Conservation (phyloP, 1,140 invertebrate species). For the Solen grandis region DNA sequence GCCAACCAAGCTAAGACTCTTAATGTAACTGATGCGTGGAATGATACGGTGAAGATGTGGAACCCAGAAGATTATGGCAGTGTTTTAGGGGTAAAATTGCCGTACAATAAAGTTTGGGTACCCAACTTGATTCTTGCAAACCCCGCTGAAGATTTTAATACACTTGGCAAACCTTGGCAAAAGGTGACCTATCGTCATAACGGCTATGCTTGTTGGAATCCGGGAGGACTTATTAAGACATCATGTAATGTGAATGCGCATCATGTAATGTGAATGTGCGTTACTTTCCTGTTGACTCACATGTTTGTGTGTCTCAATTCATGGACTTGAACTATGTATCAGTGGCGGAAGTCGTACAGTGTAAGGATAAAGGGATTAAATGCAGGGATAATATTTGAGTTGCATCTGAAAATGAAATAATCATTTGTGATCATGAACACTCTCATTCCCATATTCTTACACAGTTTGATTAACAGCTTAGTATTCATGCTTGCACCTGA, state of each 20-base stretch:
- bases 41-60: slow-evolving; percentile 26
- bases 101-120: slow-evolving; percentile 28
- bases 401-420: slow-evolving; percentile 2
- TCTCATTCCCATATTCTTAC: slow-evolving; percentile 83
- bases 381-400: too few relatives aligned
- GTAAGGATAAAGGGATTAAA: too few relatives aligned
- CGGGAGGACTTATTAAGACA: slow-evolving; percentile 9
- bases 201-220: not conserved
- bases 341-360: too few relatives aligned
- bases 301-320: slow-evolving; percentile 11
- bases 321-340: too few relatives aligned
- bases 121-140: slow-evolving; percentile 27
- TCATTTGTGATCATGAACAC: slow-evolving; percentile 82
- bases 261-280: slow-evolving; percentile 18
- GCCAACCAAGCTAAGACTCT: slow-evolving; percentile 2
- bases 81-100: not conserved
- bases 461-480: slow-evolving; percentile 82
- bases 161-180: slow-evolving; percentile 23
- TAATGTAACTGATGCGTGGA: not conserved
- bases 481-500: slow-evolving; percentile 84
- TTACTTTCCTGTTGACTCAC: slow-evolving; percentile 34
- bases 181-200: not conserved
- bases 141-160: slow-evolving; percentile 12
- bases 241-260: too few relatives aligned
- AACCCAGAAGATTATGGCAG: slow-evolving; percentile 14